Conservation (phyloP, 2,797 vertebrate species). For the Synanceia verrucosa region DNA sequence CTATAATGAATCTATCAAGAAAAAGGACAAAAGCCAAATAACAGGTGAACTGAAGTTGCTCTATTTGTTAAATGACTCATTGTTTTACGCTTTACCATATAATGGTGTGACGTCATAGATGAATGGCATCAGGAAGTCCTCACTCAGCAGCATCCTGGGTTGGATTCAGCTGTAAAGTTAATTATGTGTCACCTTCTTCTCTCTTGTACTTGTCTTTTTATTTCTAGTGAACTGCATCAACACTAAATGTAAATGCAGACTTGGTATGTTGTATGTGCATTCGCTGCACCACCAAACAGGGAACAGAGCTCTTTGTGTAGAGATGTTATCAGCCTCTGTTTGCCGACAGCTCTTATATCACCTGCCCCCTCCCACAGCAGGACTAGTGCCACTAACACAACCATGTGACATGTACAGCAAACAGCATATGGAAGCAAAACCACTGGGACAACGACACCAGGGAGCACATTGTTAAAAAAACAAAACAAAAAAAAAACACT, state of each 20-base stretch:
- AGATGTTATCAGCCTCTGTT: constrained; percentile 67
- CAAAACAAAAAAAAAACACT: constrained; percentile 2
- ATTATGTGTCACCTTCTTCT: not conserved
- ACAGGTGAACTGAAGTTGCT: not conserved
- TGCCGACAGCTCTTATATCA: constrained; percentile 63
- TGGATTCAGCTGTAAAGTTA: not conserved
- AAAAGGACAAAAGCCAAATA: not conserved
- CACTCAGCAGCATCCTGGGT: not conserved
- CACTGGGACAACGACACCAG: constrained; percentile 41
- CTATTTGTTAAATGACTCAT: not conserved
- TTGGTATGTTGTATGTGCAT: constrained; percentile 22
- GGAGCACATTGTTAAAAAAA: constrained; percentile 13
- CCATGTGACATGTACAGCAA: constrained; percentile 70
- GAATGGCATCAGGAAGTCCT: not conserved
- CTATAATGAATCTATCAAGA: not conserved
- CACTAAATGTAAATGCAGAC: not conserved
- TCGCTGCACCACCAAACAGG: constrained; percentile 11
- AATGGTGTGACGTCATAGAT: not conserved
- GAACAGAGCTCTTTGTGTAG: constrained; percentile 19
- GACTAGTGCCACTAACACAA: constrained; percentile 47
- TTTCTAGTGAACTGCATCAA: not conserved
- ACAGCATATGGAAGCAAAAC: constrained; percentile 62
- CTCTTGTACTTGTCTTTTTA: not conserved
- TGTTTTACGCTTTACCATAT: not conserved
- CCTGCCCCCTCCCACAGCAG: constrained; percentile 54